These are phyloP conservation scores for Erithacus rubecula DNA, from an alignment of 2,797 vertebrate genomes.

Conservation along the genomic window DNA sequence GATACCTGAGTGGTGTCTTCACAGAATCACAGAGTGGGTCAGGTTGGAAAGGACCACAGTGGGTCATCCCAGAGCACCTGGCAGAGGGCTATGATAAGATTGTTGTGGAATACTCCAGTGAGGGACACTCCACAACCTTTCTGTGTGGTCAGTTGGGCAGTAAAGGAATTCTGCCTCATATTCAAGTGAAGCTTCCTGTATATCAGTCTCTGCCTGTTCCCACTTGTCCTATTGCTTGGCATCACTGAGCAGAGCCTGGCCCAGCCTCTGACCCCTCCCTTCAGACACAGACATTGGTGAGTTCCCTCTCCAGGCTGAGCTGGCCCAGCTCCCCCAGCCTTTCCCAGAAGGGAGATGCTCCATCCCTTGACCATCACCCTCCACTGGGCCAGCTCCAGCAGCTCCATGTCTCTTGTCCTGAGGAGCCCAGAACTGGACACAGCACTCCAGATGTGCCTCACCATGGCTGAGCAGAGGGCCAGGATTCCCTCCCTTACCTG, in stretches of 20 bases:
- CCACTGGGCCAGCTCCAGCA: rapidly evolving
- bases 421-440: background rate
- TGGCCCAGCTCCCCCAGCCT: background rate
- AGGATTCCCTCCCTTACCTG: background rate
- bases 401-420: background rate
- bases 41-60: background rate
- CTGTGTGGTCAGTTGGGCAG: background rate
- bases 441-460: background rate
- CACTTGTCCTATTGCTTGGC: background rate
- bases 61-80: background rate
- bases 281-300: background rate
- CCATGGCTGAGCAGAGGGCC: background rate
- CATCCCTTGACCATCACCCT: background rate
- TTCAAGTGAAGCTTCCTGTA: background rate
- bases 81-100: background rate
- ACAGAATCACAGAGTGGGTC: background rate
- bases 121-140: background rate
- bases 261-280: background rate
- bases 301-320: background rate
- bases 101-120: background rate
- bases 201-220: background rate
- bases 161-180: background rate
- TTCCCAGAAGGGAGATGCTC: rapidly evolving
- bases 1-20: background rate
- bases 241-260: background rate